phyloP scores from a whole-genome alignment of 2,888 invertebrate species.

The Polietes domitor region DNA sequence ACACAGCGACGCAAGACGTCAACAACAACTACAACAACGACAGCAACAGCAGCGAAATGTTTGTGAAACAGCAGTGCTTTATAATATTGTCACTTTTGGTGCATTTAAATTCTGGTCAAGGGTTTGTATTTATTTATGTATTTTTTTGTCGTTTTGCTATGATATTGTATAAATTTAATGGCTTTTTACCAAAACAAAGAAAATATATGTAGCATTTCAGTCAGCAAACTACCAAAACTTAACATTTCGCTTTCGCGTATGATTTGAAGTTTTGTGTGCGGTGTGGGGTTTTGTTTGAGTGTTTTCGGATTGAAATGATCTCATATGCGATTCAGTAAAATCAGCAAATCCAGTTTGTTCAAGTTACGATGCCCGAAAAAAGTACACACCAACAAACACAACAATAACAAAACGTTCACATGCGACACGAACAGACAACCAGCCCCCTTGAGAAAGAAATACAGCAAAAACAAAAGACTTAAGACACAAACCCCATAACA shows the following conservation, averaged over 20 bases:
- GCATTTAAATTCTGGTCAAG: constrained; percentile 68
- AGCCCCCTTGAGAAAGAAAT: constrained; percentile 2
- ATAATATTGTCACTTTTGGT: constrained; percentile 61
- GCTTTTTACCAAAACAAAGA: constrained; percentile 14
- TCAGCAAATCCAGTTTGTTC: constrained; percentile 55
- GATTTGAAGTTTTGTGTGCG: too few relatives aligned
- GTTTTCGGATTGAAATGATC: constrained; percentile 50
- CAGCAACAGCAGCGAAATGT: constrained; percentile 50
- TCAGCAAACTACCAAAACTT: neutral
- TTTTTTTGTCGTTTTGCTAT: constrained; percentile 21
- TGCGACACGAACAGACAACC: constrained; percentile 11
- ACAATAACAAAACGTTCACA: constrained; percentile 28
- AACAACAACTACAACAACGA: constrained; percentile 42
- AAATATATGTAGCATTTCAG: neutral
- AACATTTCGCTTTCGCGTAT: neutral
- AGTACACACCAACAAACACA: constrained; percentile 13
- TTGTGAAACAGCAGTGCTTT: constrained; percentile 57
- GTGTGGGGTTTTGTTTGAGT: neutral
- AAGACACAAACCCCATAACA: constrained; percentile 50
- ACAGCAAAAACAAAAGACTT: constrained; percentile 54
- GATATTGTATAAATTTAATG: neutral
- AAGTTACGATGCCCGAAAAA: constrained; percentile 24
- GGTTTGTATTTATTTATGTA: constrained; percentile 69
- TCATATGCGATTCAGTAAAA: constrained; percentile 49
- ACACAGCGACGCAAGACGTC: neutral